Evolutionary conservation across 2,888 invertebrate species (phyloP).

Genomic region (Drosophila testacea): DNA sequence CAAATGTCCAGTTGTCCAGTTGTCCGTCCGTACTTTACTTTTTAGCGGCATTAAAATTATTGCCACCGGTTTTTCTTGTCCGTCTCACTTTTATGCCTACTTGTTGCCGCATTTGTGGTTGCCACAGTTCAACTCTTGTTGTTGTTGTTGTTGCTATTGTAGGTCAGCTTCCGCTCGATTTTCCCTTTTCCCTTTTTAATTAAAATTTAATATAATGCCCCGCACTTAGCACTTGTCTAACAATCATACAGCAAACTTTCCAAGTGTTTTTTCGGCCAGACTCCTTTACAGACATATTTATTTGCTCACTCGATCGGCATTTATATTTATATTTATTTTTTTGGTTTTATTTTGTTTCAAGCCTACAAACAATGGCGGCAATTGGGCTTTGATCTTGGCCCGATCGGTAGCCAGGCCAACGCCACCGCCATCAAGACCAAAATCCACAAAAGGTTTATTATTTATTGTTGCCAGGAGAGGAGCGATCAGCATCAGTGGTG

Average conservation of each 20-base stretch:
- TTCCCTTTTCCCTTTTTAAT: conserved; percentile 71
- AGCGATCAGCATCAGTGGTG: conserved; percentile 30
- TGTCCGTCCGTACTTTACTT: conserved; percentile 44
- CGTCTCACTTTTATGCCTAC: conserved; percentile 74
- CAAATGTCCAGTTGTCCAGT: conserved; percentile 14
- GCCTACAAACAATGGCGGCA: conserved; percentile 73
- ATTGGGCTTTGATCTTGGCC: conserved; percentile 67
- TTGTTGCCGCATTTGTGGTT: conserved; percentile 44
- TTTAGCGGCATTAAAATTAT: conserved; percentile 69
- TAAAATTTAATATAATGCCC: conserved; percentile 64
- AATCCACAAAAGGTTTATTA: conserved; percentile 81
- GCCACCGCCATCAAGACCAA: conserved; percentile 73
- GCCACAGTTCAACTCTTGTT: not conserved
- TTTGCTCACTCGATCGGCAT: conserved; percentile 39
- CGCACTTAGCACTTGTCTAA: conserved; percentile 77
- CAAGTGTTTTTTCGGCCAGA: conserved; percentile 51
- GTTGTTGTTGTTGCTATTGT: conserved; percentile 33
- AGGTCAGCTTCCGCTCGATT: conserved; percentile 73
- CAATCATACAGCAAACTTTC: conserved; percentile 64
- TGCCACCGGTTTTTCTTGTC: conserved; percentile 77
- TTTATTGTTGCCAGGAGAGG: conserved; percentile 75
- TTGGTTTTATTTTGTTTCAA: conserved; percentile 7
- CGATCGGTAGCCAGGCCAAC: conserved; percentile 75
- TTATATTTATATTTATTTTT: conserved; percentile 1
- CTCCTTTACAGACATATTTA: conserved; percentile 54